Percentiles rank a stretch among this genome's conserved stretches.
These are phyloP conservation scores for Brachionus sp. DNA, from an alignment of 1,140 invertebrate genomes.

Conservation along the genomic window DNA sequence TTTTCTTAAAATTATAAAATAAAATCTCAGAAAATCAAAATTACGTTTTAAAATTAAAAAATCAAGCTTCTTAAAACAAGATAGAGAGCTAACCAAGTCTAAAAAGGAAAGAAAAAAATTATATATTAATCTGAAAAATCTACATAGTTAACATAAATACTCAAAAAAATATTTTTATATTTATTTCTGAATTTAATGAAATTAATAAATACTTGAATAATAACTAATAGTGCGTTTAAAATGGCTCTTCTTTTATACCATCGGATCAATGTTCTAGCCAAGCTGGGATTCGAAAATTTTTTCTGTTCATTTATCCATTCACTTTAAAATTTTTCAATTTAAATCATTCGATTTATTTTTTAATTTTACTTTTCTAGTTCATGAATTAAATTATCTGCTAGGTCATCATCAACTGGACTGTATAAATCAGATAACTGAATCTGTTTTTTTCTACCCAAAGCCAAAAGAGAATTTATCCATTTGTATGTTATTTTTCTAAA, in stretches of 20 bases:
- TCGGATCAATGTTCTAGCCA: neutral
- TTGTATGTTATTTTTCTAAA: conserved; percentile 1
- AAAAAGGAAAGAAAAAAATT: too few relatives aligned
- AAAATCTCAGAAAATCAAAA: neutral
- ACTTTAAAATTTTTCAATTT: neutral
- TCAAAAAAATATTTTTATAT: too few relatives aligned
- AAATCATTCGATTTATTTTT: neutral
- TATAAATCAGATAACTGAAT: conserved; percentile 42
- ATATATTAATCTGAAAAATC: too few relatives aligned
- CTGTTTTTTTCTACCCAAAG: conserved; percentile 26
- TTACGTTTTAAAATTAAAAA: neutral
- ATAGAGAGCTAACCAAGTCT: too few relatives aligned
- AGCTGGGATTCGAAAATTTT: neutral
- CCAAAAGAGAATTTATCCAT: conserved; percentile 5
- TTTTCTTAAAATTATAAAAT: too few relatives aligned
- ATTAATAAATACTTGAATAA: conserved; percentile 8
- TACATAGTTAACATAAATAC: too few relatives aligned
- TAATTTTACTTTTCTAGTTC: conserved; percentile 40
- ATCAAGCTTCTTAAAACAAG: neutral
- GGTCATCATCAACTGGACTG: conserved; percentile 32
- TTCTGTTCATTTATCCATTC: conserved; percentile 29
- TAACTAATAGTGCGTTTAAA: conserved; percentile 17
- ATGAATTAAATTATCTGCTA: neutral
- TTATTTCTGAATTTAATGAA: neutral
- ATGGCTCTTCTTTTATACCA: conserved; percentile 37